phyloP scores from a whole-genome alignment of 2,797 vertebrate species.

The Gymnodraco acuticeps region DNA sequence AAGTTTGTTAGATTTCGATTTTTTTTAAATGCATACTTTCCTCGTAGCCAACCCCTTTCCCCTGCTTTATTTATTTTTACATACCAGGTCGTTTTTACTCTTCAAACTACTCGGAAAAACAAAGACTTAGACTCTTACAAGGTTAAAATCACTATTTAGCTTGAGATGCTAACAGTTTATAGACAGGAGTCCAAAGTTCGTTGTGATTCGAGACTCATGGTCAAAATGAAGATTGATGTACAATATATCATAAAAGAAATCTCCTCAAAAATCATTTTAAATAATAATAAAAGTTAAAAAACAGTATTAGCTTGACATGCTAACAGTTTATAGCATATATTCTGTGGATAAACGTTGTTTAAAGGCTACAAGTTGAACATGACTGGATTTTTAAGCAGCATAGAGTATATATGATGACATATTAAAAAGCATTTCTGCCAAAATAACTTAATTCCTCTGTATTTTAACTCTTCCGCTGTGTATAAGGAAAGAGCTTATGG shows the following conservation, averaged over 20 bases:
- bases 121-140: background rate
- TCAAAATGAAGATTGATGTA: too few species aligned
- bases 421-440: background rate
- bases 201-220: too few species aligned
- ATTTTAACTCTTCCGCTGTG: background rate
- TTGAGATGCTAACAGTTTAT: background rate
- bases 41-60: background rate
- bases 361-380: background rate
- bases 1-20: background rate
- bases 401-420: too few species aligned
- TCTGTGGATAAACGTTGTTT: background rate
- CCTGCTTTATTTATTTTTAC: background rate
- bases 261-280: background rate
- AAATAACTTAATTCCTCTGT: slow-evolving; percentile 6
- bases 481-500: background rate
- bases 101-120: too few species aligned
- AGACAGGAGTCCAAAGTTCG: background rate
- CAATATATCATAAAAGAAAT: too few species aligned
- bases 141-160: background rate
- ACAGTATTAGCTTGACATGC: background rate
- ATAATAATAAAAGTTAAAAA: background rate
- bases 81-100: background rate
- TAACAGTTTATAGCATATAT: background rate
- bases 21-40: too few species aligned
- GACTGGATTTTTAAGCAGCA: background rate